Conservation (phyloP, 2,888 invertebrate species). For the Pemphredon lugubris region DNA sequence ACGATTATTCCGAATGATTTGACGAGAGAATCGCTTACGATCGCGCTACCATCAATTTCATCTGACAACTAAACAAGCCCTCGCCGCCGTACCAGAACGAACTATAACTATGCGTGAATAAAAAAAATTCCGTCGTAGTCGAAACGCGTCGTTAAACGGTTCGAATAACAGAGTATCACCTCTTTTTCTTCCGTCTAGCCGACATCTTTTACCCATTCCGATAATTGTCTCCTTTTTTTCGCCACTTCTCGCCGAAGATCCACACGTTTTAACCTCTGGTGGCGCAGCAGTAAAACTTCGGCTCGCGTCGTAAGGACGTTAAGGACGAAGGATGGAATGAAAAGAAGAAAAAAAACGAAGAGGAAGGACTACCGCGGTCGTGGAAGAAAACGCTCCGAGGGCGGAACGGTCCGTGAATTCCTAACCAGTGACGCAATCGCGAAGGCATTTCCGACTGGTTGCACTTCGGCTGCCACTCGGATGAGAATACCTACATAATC, state of each 20-base stretch:
- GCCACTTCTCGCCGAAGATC: too few relatives aligned
- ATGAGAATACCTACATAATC: slow-evolving; percentile 66
- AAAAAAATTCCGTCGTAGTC: not conserved
- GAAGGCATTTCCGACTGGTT: slow-evolving; percentile 79
- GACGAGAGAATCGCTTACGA: not conserved
- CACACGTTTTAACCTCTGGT: not conserved
- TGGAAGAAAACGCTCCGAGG: slow-evolving; percentile 59
- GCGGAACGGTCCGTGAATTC: slow-evolving; percentile 75
- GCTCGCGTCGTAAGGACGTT: not conserved
- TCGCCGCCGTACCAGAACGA: not conserved
- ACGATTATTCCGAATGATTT: slow-evolving; percentile 5
- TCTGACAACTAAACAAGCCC: not conserved
- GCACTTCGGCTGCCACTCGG: slow-evolving; percentile 72
- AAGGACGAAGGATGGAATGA: slow-evolving; percentile 34
- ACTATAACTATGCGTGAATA: not conserved
- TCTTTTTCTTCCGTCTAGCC: too few relatives aligned
- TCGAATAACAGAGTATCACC: too few relatives aligned
- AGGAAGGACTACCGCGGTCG: slow-evolving; percentile 24
- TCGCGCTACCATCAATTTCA: not conserved
- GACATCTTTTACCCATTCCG: too few relatives aligned
- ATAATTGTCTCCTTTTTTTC: too few relatives aligned
- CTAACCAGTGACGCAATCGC: slow-evolving; percentile 76
- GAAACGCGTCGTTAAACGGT: too few relatives aligned
- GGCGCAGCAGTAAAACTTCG: not conserved
- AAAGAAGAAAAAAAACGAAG: slow-evolving; percentile 13